Conservation (phyloP, 1,140 invertebrate genomes). For the Papilio machaon region DNA sequence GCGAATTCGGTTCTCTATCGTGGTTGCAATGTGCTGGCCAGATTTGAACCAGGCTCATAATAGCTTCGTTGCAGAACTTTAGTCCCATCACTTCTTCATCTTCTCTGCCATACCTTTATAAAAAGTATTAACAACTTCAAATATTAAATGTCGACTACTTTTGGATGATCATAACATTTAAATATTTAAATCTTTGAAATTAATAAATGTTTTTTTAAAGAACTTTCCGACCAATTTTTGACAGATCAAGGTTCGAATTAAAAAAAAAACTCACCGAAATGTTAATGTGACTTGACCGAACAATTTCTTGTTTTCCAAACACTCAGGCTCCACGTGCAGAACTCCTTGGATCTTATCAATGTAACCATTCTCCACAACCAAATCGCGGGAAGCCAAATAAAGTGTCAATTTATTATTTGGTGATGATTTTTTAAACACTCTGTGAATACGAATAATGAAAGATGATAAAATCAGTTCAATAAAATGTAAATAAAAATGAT, state of each 20-base stretch:
- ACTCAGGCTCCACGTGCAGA: slow-evolving; percentile 89
- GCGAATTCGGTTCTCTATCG: slow-evolving; percentile 84
- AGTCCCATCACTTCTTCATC: slow-evolving; percentile 97
- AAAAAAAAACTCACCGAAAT: slow-evolving; percentile 83
- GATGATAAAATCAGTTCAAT: neutral
- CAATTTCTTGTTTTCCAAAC: slow-evolving; percentile 88
- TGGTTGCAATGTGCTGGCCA: slow-evolving; percentile 85
- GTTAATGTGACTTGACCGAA: slow-evolving; percentile 93
- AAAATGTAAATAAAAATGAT: neutral
- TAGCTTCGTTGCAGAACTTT: slow-evolving; percentile 95
- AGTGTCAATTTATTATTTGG: slow-evolving; percentile 92
- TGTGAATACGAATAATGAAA: slow-evolving; percentile 46
- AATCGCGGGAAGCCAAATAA: slow-evolving; percentile 90
- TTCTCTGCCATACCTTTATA: slow-evolving; percentile 90
- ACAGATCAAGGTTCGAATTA: too few relatives aligned
- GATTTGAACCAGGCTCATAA: slow-evolving; percentile 92
- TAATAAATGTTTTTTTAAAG: too few relatives aligned
- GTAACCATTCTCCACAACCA: slow-evolving; percentile 87
- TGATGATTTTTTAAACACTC: slow-evolving; percentile 86
- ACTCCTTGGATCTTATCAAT: slow-evolving; percentile 91
- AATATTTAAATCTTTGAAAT: too few relatives aligned
- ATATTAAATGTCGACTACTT: neutral
- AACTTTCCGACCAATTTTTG: too few relatives aligned
- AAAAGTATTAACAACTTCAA: slow-evolving; percentile 25
- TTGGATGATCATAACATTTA: neutral